Conservation (phyloP, 1,140 invertebrate species). For the Aphelenchoides avenae region DNA sequence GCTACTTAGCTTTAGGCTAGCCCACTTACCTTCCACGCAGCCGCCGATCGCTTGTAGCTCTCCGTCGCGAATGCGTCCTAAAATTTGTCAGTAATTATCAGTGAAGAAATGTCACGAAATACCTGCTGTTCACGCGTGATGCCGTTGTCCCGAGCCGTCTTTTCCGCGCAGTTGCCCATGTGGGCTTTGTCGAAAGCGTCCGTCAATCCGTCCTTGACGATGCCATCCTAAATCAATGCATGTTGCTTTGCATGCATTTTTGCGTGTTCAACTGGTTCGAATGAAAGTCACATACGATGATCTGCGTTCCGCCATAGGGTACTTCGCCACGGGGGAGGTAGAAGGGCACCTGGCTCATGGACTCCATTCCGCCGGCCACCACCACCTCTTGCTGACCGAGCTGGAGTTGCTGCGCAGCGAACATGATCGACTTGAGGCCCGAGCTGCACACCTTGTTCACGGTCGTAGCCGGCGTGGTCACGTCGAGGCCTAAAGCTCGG, state of each 20-base stretch:
- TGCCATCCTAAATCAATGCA: conserved; percentile 72
- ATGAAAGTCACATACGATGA: conserved; percentile 17
- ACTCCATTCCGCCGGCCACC: conserved; percentile 95
- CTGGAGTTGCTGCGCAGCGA: conserved; percentile 81
- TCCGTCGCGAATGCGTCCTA: conserved; percentile 86
- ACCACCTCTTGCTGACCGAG: conserved; percentile 71
- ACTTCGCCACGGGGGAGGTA: conserved; percentile 64
- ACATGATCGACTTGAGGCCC: conserved; percentile 93
- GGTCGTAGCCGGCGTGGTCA: conserved; percentile 83
- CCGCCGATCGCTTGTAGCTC: conserved; percentile 83
- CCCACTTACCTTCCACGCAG: conserved; percentile 67
- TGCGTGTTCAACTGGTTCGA: conserved; percentile 12
- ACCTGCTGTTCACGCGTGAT: conserved; percentile 84
- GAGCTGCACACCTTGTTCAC: conserved; percentile 98
- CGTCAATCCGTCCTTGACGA: conserved; percentile 89
- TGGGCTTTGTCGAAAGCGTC: conserved; percentile 94
- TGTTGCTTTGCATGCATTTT: conserved; percentile 60
- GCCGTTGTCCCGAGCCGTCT: conserved; percentile 70
- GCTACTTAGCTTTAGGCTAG: conserved; percentile 5
- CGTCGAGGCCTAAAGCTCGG: conserved; percentile 76
- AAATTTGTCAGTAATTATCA: too few relatives aligned
- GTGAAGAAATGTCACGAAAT: too few relatives aligned
- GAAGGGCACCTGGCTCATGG: conserved; percentile 97
- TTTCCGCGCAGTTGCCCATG: conserved; percentile 98
- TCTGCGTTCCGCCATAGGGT: conserved; percentile 38